phyloP scores from a whole-genome alignment of 2,797 vertebrate species.

The Aldrovandia affinis region DNA sequence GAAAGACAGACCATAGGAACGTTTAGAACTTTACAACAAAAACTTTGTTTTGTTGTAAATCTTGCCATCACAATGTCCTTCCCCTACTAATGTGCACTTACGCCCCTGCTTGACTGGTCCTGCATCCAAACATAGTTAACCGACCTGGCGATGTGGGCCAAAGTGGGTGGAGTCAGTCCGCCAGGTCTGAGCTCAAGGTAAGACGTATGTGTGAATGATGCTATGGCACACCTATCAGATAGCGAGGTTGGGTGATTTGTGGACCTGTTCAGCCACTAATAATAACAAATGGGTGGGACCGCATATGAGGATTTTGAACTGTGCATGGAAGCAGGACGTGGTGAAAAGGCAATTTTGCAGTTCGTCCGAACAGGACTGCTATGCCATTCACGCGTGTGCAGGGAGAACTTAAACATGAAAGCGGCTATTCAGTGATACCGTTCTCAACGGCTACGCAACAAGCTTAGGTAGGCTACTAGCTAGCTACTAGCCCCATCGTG shows the following conservation, averaged over 20 bases:
- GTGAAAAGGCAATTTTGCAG: conserved; percentile 36
- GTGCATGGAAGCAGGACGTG: conserved; percentile 51
- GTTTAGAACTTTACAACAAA: background rate
- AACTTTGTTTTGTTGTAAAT: background rate
- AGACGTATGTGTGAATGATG: conserved; percentile 47
- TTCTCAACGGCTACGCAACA: conserved; percentile 42
- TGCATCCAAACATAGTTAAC: background rate
- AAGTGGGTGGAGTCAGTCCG: conserved; percentile 1
- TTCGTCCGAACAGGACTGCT: conserved; percentile 20
- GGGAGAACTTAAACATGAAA: conserved; percentile 27
- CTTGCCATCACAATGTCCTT: background rate
- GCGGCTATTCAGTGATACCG: conserved; percentile 46
- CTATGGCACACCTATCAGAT: conserved; percentile 58
- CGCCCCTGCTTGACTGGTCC: conserved; percentile 14
- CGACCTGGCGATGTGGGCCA: conserved; percentile 14
- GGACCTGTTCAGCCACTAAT: conserved; percentile 41
- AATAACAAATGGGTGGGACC: conserved; percentile 42
- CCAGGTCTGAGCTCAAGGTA: conserved; percentile 26
- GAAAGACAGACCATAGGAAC: background rate
- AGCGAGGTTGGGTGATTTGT: conserved; percentile 30
- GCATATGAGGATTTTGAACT: conserved; percentile 43
- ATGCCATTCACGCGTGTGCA: conserved; percentile 35
- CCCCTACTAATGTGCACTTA: background rate
- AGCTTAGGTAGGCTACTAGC: conserved; percentile 55
- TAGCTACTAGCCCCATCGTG: conserved; percentile 45